A percentile compares a stretch with the other conserved stretches of the same genome.
Evolutionary conservation across 2,113 vertebrate species (phyloP).

Genomic region (Chinchilla lanigera): DNA sequence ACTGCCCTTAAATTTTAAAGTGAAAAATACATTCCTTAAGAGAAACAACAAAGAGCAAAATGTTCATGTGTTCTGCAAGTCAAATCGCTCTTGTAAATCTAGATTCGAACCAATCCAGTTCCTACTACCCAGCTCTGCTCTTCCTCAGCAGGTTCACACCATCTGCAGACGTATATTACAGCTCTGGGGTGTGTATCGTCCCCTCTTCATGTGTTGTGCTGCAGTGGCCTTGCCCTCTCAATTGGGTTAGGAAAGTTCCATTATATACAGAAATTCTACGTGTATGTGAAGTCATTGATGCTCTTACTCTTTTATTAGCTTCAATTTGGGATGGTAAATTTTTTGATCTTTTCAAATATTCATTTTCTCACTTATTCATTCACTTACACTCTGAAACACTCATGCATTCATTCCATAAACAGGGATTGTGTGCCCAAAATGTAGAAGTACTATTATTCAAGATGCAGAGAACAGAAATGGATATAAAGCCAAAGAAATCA

Average conservation of each 20-base stretch:
- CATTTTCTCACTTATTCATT: background rate
- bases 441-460: background rate
- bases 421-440: background rate
- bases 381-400: background rate
- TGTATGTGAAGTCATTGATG: background rate
- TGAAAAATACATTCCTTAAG: constrained; percentile 58
- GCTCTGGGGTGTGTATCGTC: background rate
- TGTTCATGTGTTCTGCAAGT: background rate
- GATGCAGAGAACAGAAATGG: background rate
- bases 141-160: background rate
- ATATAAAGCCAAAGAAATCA: background rate
- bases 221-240: background rate
- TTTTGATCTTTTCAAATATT: background rate
- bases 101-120: background rate
- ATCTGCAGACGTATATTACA: background rate
- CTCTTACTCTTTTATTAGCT: background rate
- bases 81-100: background rate
- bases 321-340: background rate
- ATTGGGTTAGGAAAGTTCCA: background rate
- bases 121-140: background rate
- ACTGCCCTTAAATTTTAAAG: constrained; percentile 51
- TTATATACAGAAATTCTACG: background rate
- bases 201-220: background rate
- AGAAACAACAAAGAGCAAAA: constrained; percentile 38
- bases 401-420: background rate